A percentile compares a stretch with the other conserved stretches of the same genome.
phyloP scores from a whole-genome alignment of 2,888 invertebrate genomes.

The Hemistola chrysoprasaria region DNA sequence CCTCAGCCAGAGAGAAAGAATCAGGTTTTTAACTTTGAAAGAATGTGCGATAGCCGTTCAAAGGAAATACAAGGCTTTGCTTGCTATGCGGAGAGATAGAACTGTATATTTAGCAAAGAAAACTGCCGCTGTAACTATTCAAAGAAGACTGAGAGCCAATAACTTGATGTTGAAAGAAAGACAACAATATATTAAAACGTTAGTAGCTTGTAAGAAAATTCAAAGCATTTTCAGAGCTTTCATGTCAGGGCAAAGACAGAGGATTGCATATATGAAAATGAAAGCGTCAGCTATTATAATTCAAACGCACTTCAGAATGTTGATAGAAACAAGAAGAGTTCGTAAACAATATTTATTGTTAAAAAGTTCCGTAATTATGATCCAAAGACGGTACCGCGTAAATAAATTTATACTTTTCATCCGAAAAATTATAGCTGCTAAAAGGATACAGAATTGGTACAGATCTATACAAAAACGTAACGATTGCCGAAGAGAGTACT shows the following conservation, averaged over 20 bases:
- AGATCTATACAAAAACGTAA: slow-evolving; percentile 46
- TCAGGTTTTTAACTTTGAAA: slow-evolving; percentile 42
- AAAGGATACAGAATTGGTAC: slow-evolving; percentile 66
- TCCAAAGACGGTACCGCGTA: slow-evolving; percentile 62
- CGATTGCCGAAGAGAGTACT: slow-evolving; percentile 43
- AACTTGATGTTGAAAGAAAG: slow-evolving; percentile 54
- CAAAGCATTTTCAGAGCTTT: slow-evolving; percentile 62
- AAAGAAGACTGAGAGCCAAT: slow-evolving; percentile 62
- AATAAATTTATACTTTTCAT: slow-evolving; percentile 39
- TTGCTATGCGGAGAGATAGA: slow-evolving; percentile 54
- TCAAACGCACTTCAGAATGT: slow-evolving; percentile 61
- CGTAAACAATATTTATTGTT: slow-evolving; percentile 46
- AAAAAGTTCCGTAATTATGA: slow-evolving; percentile 41
- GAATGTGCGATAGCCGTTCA: slow-evolving; percentile 45
- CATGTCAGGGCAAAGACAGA: slow-evolving; percentile 43
- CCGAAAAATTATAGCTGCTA: slow-evolving; percentile 42
- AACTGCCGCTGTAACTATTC: slow-evolving; percentile 41
- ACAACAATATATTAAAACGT: slow-evolving; percentile 49
- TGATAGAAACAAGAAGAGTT: slow-evolving; percentile 39
- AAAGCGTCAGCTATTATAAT: slow-evolving; percentile 55
- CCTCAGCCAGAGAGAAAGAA: slow-evolving; percentile 44
- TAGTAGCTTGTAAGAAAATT: slow-evolving; percentile 57
- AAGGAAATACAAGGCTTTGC: slow-evolving; percentile 59
- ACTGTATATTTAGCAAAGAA: slow-evolving; percentile 45
- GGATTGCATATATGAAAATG: slow-evolving; percentile 42